Conservation (phyloP, 1,140 invertebrate genomes). For the Dysdera silvatica region DNA sequence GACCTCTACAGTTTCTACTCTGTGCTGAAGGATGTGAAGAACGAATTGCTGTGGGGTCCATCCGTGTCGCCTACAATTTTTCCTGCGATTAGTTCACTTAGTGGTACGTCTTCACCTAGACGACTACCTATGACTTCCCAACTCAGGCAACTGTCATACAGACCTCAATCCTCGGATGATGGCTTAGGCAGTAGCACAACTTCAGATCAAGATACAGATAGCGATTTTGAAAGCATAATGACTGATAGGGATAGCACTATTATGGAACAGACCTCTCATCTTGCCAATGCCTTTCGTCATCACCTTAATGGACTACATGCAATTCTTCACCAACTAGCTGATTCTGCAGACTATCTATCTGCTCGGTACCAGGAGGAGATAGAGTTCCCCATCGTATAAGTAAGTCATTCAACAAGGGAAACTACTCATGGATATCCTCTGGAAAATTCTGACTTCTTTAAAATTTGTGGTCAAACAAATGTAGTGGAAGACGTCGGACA, state of each 20-base stretch:
- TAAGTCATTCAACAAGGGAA: too few relatives aligned
- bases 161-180: conserved; percentile 26
- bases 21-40: conserved; percentile 73
- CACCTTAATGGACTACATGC: conserved; percentile 69
- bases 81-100: conserved; percentile 11
- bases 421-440: too few relatives aligned
- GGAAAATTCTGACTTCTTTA: too few relatives aligned
- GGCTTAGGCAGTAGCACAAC: conserved; percentile 27
- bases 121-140: conserved; percentile 3
- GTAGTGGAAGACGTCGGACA: too few relatives aligned
- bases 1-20: conserved; percentile 73
- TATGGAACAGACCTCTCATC: conserved; percentile 42
- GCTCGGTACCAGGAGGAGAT: conserved; percentile 77
- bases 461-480: too few relatives aligned
- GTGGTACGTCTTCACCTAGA: conserved; percentile 9
- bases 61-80: conserved; percentile 38
- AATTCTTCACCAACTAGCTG: conserved; percentile 69
- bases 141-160: conserved; percentile 3
- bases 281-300: conserved; percentile 57
- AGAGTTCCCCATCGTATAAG: conserved; percentile 37
- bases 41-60: conserved; percentile 67
- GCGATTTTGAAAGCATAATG: conserved; percentile 29
- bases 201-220: conserved; percentile 29
- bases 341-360: conserved; percentile 70
- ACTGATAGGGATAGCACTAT: conserved; percentile 27